Evolutionary conservation across 2,888 invertebrate genomes (phyloP).

Genomic region (Odontocolon sp.): DNA sequence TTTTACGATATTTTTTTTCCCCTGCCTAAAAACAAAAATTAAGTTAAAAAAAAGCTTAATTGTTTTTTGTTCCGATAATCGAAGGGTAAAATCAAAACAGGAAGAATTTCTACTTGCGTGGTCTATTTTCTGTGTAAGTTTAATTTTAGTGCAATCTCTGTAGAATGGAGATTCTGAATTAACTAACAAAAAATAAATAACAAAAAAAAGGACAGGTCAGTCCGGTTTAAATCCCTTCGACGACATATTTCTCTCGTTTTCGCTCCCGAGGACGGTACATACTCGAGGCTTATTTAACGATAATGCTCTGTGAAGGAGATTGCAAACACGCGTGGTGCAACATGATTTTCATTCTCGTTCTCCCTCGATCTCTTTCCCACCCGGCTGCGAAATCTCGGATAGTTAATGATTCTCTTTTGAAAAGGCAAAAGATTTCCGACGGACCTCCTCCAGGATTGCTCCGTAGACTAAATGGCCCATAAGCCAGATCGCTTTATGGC

Average conservation of each 20-base stretch:
- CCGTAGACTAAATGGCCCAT: conserved; percentile 44
- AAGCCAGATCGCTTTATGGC: conserved; percentile 52
- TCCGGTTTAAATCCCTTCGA: too few species aligned
- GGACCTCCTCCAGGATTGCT: conserved; percentile 26
- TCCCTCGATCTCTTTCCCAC: conserved; percentile 40
- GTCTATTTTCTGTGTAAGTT: too few species aligned
- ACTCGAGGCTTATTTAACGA: conserved; percentile 26
- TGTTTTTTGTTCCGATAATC: neutral
- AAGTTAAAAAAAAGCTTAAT: neutral
- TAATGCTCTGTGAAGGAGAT: conserved; percentile 13
- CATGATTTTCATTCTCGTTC: conserved; percentile 42
- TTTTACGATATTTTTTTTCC: neutral
- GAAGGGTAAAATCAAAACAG: too few species aligned
- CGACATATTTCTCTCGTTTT: neutral
- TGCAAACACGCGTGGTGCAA: conserved; percentile 4
- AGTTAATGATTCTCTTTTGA: conserved; percentile 55
- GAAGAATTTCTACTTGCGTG: too few species aligned
- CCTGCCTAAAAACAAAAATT: neutral
- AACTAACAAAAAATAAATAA: too few species aligned
- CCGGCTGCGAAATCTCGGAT: conserved; percentile 56
- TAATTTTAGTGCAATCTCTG: too few species aligned
- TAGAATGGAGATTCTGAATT: too few species aligned
- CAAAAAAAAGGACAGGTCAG: too few species aligned
- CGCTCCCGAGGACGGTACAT: neutral
- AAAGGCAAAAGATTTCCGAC: conserved; percentile 5